Conservation (phyloP, 2,797 vertebrate species). For the Poeciliopsis turneri region DNA sequence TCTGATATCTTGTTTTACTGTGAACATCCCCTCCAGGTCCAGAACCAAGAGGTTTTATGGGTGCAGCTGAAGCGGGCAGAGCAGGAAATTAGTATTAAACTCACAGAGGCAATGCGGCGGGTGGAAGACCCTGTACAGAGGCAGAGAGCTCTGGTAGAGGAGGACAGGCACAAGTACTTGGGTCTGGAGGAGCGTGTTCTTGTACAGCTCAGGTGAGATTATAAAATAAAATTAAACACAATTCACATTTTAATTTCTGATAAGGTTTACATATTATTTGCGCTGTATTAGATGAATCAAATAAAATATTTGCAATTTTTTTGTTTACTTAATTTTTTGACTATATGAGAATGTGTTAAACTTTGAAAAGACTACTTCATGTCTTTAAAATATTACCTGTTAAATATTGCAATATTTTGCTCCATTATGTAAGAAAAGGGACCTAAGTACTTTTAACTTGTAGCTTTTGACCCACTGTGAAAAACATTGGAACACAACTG, state of each 20-base stretch:
- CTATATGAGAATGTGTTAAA: neutral
- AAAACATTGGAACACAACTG: neutral
- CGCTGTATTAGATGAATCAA: neutral
- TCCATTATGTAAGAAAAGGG: neutral
- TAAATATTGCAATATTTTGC: neutral
- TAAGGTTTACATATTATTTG: neutral
- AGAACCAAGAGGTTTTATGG: constrained; percentile 93
- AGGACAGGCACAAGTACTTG: constrained; percentile 94
- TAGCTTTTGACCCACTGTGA: neutral
- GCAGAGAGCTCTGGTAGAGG: constrained; percentile 92
- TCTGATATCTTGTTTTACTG: constrained; percentile 23
- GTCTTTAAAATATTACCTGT: neutral
- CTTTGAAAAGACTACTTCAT: neutral
- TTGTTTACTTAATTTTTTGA: neutral
- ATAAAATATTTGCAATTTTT: neutral
- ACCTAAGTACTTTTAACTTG: neutral
- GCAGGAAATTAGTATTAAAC: constrained; percentile 90
- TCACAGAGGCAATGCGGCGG: constrained; percentile 86
- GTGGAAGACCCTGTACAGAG: constrained; percentile 92
- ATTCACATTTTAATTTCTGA: neutral
- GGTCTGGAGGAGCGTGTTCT: constrained; percentile 89
- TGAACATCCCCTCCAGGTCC: constrained; percentile 82
- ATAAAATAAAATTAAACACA: neutral
- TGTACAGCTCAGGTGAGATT: constrained; percentile 85
- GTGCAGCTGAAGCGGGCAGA: constrained; percentile 92